These are phyloP conservation scores for Plutella xylostella DNA, from an alignment of 2,888 invertebrate genomes.

Conservation along the genomic window DNA sequence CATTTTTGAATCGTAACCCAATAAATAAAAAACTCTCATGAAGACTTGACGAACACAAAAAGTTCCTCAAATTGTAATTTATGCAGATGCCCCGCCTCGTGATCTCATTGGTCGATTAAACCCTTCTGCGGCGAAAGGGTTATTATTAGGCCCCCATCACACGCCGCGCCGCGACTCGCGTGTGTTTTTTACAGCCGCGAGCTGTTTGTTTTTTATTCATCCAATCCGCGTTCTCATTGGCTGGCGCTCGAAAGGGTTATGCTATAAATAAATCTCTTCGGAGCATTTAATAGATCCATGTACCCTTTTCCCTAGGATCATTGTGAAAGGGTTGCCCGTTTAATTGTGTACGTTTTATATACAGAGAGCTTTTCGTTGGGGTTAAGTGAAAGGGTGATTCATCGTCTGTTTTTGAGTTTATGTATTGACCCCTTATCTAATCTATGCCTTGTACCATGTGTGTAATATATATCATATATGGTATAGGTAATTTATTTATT, in stretches of 20 bases:
- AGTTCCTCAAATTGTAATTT: too few species aligned
- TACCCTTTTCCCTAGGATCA: conserved; percentile 1
- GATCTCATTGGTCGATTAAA: conserved; percentile 49
- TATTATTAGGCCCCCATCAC: conserved; percentile 52
- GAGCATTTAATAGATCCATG: neutral
- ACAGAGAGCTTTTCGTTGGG: conserved; percentile 34
- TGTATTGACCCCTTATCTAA: neutral
- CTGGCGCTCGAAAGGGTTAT: conserved; percentile 62
- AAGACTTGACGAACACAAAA: too few species aligned
- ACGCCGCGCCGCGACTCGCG: conserved; percentile 46
- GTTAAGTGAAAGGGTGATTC: conserved; percentile 25
- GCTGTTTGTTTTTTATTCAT: conserved; percentile 46
- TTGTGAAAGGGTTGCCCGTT: conserved; percentile 50
- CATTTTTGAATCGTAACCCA: too few species aligned
- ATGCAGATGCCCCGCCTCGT: conserved; percentile 44
- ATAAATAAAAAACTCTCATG: too few species aligned
- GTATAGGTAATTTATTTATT: too few species aligned
- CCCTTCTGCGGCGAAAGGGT: conserved; percentile 59
- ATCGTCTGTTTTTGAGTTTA: neutral
- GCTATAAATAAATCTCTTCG: conserved; percentile 46
- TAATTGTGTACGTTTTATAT: conserved; percentile 28
- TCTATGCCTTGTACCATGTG: neutral
- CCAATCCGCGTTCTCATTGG: conserved; percentile 39
- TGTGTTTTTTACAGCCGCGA: conserved; percentile 47
- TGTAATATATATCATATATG: too few species aligned